A percentile compares a stretch with the other conserved stretches of the same genome.
Conservation (phyloP, 2,113 vertebrate species). For the Rhegmatorhina hoffmannsi region DNA sequence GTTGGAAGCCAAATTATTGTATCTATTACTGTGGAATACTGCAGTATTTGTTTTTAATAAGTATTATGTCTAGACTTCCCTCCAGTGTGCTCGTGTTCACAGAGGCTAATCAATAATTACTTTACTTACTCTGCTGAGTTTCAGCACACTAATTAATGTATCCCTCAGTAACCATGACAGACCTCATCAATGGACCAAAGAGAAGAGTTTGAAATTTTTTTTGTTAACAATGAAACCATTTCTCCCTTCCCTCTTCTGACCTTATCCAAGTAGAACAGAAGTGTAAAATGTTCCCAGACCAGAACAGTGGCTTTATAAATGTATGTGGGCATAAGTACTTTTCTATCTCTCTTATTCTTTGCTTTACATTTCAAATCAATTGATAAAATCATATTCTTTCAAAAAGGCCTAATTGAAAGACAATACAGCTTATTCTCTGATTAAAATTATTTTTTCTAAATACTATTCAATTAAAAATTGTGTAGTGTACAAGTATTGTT, state of each 20-base stretch:
- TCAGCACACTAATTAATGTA: not conserved
- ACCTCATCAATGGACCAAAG: not conserved
- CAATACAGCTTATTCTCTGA: not conserved
- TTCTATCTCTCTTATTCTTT: not conserved
- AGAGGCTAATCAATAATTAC: not conserved
- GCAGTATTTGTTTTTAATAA: conserved; percentile 22
- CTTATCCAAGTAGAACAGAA: not conserved
- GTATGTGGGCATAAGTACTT: not conserved
- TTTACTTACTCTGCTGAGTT: not conserved
- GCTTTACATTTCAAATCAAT: not conserved
- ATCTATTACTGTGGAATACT: not conserved
- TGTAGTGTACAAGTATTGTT: not conserved
- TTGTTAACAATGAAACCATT: not conserved
- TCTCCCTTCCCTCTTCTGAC: not conserved
- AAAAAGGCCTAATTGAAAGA: not conserved
- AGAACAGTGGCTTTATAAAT: not conserved
- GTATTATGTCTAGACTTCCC: not conserved
- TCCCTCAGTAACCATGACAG: not conserved
- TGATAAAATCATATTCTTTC: not conserved
- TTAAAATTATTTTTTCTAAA: not conserved
- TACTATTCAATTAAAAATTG: not conserved
- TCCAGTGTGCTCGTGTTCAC: not conserved
- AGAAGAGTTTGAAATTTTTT: not conserved
- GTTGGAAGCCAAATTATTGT: not conserved
- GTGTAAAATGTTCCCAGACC: not conserved